A percentile compares a stretch with the other conserved stretches of the same genome.
These are phyloP conservation scores for Xestobium rufovillosum DNA, from an alignment of 2,888 invertebrate genomes.

Conservation along the genomic window DNA sequence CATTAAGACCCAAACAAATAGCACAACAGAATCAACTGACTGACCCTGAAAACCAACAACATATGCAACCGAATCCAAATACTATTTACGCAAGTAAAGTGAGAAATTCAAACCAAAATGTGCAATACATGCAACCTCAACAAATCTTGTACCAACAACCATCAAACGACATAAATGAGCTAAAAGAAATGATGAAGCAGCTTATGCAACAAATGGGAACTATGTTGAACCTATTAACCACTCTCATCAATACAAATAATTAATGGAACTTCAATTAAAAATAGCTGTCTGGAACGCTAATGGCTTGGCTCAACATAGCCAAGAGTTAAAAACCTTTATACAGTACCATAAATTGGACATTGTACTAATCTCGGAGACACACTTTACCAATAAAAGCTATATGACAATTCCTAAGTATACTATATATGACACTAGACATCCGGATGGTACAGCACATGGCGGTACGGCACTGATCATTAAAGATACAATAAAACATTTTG, in stretches of 20 bases:
- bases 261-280: constrained; percentile 18
- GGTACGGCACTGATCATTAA: constrained; percentile 20
- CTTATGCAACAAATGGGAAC: constrained; percentile 19
- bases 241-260: constrained; percentile 16
- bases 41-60: too few species aligned
- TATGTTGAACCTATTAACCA: constrained; percentile 19
- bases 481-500: constrained; percentile 18
- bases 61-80: too few species aligned
- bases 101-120: too few species aligned
- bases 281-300: constrained; percentile 22
- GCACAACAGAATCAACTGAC: constrained; percentile 4
- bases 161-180: constrained; percentile 15
- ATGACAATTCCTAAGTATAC: constrained; percentile 20
- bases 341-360: constrained; percentile 17
- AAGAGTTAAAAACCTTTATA: constrained; percentile 16
- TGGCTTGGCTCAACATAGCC: constrained; percentile 18
- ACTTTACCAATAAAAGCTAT: constrained; percentile 18
- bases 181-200: constrained; percentile 18
- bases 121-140: constrained; percentile 11
- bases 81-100: too few species aligned
- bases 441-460: constrained; percentile 17
- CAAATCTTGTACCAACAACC: constrained; percentile 14
- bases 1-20: constrained; percentile 13
- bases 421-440: constrained; percentile 20
- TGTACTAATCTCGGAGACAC: constrained; percentile 19